phyloP scores from a whole-genome alignment of 2,888 invertebrate species.

The Plusia festucae region DNA sequence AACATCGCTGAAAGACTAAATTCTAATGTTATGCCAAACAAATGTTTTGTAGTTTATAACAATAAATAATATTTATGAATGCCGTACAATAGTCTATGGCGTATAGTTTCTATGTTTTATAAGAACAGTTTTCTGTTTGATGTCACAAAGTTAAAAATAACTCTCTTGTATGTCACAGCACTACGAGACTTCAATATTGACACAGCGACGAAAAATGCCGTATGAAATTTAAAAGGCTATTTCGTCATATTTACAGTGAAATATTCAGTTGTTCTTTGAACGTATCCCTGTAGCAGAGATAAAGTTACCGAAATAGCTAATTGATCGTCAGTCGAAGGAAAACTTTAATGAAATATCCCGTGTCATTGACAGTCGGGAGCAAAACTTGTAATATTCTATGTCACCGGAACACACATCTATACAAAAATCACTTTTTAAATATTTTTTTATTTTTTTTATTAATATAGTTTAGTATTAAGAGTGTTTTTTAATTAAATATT shows the following conservation, averaged over 20 bases:
- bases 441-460: no score
- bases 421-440: no score
- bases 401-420: no score
- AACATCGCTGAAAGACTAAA: no score
- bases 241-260: constrained; percentile 25
- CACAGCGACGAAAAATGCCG: not conserved
- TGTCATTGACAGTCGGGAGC: not conserved
- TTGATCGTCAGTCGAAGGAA: not conserved
- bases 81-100: no score
- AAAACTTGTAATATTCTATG: no score
- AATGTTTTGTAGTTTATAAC: no score
- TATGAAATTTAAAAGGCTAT: constrained; percentile 13
- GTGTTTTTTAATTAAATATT: no score
- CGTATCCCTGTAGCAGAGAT: constrained; percentile 16
- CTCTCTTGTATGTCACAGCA: constrained; percentile 30
- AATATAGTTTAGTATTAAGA: no score
- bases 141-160: constrained; percentile 15
- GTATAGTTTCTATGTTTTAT: no score
- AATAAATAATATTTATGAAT: no score
- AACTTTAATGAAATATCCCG: not conserved
- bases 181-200: constrained; percentile 54
- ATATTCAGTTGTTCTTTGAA: constrained; percentile 24
- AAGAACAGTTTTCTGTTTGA: not conserved
- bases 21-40: no score
- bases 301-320: not conserved